Conservation (phyloP, 2,113 vertebrate genomes). For the Chlamydotis undulata region DNA sequence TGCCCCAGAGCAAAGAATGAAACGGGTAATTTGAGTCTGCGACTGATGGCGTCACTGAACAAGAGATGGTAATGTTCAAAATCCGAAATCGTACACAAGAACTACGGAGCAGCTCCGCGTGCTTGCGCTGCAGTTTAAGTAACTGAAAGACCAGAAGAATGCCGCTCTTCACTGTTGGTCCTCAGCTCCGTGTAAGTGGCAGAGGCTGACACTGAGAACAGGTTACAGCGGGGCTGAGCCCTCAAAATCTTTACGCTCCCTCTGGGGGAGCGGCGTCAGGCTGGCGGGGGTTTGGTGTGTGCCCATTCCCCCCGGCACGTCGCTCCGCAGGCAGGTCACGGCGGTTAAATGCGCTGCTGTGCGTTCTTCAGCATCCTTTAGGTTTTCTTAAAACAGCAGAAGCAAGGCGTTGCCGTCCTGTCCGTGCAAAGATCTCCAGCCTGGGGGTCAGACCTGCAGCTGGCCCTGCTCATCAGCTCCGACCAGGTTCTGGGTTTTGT, state of each 20-base stretch:
- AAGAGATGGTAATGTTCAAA: accelerated
- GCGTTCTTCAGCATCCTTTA: background rate
- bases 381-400: background rate
- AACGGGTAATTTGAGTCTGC: accelerated
- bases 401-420: background rate
- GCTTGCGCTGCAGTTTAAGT: accelerated
- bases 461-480: accelerated
- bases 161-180: too few relatives aligned
- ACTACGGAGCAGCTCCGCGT: background rate
- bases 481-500: accelerated
- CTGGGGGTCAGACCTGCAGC: accelerated
- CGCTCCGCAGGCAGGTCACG: accelerated
- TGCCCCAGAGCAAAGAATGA: background rate
- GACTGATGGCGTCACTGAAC: accelerated
- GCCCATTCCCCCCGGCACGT: background rate
- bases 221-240: background rate
- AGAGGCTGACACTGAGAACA: background rate
- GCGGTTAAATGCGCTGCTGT: accelerated
- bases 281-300: background rate
- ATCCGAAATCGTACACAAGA: too few relatives aligned
- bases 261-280: background rate
- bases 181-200: accelerated
- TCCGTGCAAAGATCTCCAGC: too few relatives aligned
- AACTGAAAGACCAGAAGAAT: accelerated
- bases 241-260: background rate